Evolutionary conservation across 2,113 vertebrate genomes (phyloP).

Genomic region (Crotalus viridis): DNA sequence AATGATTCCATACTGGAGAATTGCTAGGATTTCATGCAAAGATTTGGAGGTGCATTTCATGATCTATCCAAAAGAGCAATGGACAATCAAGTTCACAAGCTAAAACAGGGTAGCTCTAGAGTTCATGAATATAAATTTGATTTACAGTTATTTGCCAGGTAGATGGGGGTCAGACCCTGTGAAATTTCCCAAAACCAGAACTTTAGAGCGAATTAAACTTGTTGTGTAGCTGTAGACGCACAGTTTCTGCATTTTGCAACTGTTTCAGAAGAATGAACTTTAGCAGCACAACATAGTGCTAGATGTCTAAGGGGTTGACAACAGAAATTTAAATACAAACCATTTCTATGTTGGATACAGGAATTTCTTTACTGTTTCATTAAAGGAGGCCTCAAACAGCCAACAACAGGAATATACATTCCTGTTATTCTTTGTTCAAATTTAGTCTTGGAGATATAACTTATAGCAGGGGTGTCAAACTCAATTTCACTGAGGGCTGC

Average conservation of each 20-base stretch:
- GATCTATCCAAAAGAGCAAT: background rate
- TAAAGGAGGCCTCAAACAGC: background rate
- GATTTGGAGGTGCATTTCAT: background rate
- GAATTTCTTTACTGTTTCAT: background rate
- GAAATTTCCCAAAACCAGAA: background rate
- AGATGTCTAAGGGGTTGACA: background rate
- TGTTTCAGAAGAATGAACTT: background rate
- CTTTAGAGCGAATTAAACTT: background rate
- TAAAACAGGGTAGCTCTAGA: background rate
- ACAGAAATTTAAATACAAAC: background rate
- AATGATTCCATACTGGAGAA: background rate
- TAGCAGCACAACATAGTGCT: background rate
- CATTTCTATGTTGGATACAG: background rate
- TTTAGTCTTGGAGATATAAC: background rate
- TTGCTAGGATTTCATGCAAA: background rate
- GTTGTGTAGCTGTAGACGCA: background rate
- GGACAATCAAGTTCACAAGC: background rate
- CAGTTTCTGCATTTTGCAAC: background rate
- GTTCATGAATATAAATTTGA: background rate
- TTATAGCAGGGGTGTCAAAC: background rate
- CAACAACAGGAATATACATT: background rate
- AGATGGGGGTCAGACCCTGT: background rate
- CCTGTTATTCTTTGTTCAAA: background rate
- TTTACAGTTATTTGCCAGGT: background rate
- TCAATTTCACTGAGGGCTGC: too few relatives aligned